A percentile compares a stretch with the other conserved stretches of the same genome.
phyloP scores from a whole-genome alignment of 2,113 vertebrate species.

The Pachycephala philippinensis region DNA sequence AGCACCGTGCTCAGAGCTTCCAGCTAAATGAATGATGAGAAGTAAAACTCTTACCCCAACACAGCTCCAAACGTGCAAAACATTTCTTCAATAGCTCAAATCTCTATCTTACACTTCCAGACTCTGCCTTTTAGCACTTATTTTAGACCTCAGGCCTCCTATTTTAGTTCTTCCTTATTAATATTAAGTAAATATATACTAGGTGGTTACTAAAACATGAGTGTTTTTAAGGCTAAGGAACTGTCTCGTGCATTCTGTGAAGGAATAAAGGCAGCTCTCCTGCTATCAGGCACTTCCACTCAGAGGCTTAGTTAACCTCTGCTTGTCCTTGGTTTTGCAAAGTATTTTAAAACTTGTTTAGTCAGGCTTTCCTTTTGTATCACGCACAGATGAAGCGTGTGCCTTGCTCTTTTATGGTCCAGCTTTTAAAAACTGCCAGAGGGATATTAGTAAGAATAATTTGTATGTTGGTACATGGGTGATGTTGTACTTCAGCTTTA shows the following conservation, averaged over 20 bases:
- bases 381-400: slow-evolving; percentile 14
- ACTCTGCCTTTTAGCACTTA: neutral
- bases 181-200: neutral
- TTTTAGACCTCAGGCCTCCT: neutral
- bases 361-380: slow-evolving; percentile 64
- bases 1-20: neutral
- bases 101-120: neutral
- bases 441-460: slow-evolving; percentile 65
- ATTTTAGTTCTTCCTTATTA: neutral
- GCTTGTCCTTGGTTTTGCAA: slow-evolving; percentile 56
- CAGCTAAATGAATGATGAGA: neutral
- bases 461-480: slow-evolving; percentile 59
- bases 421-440: slow-evolving; percentile 63
- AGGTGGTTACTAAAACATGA: neutral
- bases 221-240: neutral
- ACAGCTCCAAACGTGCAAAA: neutral
- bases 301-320: slow-evolving; percentile 51
- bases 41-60: neutral
- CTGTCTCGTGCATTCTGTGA: rapidly evolving
- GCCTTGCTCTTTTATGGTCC: slow-evolving; percentile 60
- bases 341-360: slow-evolving; percentile 66
- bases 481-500: slow-evolving; percentile 64
- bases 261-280: neutral
- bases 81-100: neutral
- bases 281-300: neutral